Conservation (phyloP, 2,113 vertebrate species). For the Pachypanchax playfairii region DNA sequence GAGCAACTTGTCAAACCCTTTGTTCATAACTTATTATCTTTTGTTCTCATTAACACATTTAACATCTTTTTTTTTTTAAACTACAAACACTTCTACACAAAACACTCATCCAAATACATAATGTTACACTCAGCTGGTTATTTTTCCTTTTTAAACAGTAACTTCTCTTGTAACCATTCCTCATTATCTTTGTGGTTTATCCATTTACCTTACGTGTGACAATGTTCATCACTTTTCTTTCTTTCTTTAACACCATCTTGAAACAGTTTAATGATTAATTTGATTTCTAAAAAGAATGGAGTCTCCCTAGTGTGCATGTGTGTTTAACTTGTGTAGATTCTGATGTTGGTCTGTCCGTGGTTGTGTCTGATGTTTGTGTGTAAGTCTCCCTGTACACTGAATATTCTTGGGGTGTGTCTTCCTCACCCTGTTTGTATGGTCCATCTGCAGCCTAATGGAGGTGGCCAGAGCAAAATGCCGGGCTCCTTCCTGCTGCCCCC, state of each 20-base stretch:
- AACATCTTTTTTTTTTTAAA: background rate
- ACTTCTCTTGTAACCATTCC: slow-evolving; percentile 23
- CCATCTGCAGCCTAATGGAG: slow-evolving; percentile 95
- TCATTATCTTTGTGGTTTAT: slow-evolving; percentile 30
- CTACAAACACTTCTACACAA: slow-evolving; percentile 9
- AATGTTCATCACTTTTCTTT: slow-evolving; percentile 40
- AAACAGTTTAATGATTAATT: slow-evolving; percentile 19
- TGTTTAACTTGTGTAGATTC: slow-evolving; percentile 14
- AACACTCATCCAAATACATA: slow-evolving; percentile 11
- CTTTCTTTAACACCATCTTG: slow-evolving; percentile 32
- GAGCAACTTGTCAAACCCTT: slow-evolving; percentile 32
- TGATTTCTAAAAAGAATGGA: slow-evolving; percentile 12
- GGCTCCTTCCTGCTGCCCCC: slow-evolving; percentile 96
- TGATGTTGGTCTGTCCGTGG: slow-evolving; percentile 8
- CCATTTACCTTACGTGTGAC: slow-evolving; percentile 42
- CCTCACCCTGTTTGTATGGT: slow-evolving; percentile 92
- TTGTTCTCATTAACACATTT: slow-evolving; percentile 37
- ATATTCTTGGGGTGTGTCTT: slow-evolving; percentile 78
- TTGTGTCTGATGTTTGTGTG: slow-evolving; percentile 13
- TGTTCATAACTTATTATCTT: slow-evolving; percentile 17
- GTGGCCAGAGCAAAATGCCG: slow-evolving; percentile 96
- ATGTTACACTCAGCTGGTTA: slow-evolving; percentile 16
- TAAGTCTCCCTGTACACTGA: slow-evolving; percentile 59
- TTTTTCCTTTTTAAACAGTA: slow-evolving; percentile 29
- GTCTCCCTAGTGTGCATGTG: slow-evolving; percentile 11